A percentile compares a stretch with the other conserved stretches of the same genome.
Evolutionary conservation across 2,888 invertebrate genomes (phyloP).

Genomic region (Chrysolina haemoptera): DNA sequence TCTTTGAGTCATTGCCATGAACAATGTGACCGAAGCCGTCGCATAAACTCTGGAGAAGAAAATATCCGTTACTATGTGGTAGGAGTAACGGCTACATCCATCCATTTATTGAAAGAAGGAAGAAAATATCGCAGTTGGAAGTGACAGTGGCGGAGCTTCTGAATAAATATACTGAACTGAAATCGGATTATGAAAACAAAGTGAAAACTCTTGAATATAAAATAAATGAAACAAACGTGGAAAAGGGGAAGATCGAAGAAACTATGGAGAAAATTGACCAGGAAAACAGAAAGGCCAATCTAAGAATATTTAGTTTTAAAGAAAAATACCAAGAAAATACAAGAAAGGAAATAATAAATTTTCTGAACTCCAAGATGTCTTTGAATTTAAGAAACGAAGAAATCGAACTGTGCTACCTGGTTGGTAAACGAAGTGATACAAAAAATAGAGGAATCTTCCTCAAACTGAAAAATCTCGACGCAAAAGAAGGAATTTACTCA

Average conservation of each 20-base stretch:
- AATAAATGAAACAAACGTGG: slow-evolving; percentile 1
- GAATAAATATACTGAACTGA: neutral
- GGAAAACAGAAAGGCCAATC: neutral
- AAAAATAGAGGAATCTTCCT: slow-evolving; percentile 26
- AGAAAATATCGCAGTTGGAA: slow-evolving; percentile 7
- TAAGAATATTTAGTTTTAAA: slow-evolving; percentile 13
- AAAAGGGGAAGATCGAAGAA: neutral
- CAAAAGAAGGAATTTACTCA: slow-evolving; percentile 27
- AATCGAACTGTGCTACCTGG: slow-evolving; percentile 48
- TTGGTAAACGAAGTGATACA: slow-evolving; percentile 82
- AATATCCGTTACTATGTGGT: too few relatives aligned
- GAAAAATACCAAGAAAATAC: slow-evolving; percentile 23
- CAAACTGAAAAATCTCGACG: slow-evolving; percentile 18
- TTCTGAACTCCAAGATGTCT: slow-evolving; percentile 29
- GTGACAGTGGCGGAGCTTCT: neutral
- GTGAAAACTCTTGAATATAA: neutral
- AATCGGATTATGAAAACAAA: slow-evolving; percentile 2
- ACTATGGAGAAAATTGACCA: slow-evolving; percentile 1
- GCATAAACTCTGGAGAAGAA: slow-evolving; percentile 17
- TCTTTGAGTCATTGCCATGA: too few relatives aligned
- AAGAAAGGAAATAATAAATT: slow-evolving; percentile 22
- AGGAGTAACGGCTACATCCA: too few relatives aligned
- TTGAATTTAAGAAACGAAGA: slow-evolving; percentile 21
- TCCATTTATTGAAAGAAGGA: too few relatives aligned
- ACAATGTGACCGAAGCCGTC: slow-evolving; percentile 14